Conservation (phyloP, 2,797 vertebrate species). For the Falco biarmicus region DNA sequence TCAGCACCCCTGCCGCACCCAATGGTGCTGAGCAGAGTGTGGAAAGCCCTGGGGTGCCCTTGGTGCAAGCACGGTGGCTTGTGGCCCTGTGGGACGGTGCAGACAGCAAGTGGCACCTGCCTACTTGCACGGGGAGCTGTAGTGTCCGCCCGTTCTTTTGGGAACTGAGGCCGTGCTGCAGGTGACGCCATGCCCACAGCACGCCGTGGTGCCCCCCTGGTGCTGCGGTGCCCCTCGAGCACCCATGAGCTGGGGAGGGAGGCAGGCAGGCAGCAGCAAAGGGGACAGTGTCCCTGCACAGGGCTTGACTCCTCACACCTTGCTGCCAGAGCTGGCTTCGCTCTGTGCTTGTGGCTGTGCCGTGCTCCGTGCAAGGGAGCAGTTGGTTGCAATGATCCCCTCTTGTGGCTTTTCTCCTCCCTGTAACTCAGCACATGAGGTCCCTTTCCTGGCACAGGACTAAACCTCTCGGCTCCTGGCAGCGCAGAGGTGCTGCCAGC, state of each 20-base stretch:
- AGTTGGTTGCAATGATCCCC: rapidly evolving
- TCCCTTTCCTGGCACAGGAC: neutral
- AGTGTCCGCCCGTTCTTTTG: neutral
- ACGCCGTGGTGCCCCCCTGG: rapidly evolving
- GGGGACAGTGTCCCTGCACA: neutral
- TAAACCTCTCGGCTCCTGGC: neutral
- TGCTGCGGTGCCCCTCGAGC: neutral
- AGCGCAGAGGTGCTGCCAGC: neutral
- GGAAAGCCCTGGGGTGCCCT: neutral
- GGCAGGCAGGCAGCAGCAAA: neutral
- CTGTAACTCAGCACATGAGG: neutral
- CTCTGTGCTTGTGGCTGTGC: rapidly evolving
- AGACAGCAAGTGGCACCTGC: neutral
- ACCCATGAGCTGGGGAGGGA: neutral
- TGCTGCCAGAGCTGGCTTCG: rapidly evolving
- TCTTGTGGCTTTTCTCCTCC: neutral
- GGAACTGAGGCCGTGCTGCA: neutral
- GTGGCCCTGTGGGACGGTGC: rapidly evolving
- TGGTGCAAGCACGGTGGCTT: rapidly evolving
- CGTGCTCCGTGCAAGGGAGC: neutral
- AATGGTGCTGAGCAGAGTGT: rapidly evolving
- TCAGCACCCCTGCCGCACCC: neutral
- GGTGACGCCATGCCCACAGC: rapidly evolving
- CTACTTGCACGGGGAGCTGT: neutral
- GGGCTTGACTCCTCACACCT: neutral